Percentiles rank a stretch among this genome's conserved stretches.
Conservation (phyloP, 2,888 invertebrate species). For the Monoplex corrugatus region DNA sequence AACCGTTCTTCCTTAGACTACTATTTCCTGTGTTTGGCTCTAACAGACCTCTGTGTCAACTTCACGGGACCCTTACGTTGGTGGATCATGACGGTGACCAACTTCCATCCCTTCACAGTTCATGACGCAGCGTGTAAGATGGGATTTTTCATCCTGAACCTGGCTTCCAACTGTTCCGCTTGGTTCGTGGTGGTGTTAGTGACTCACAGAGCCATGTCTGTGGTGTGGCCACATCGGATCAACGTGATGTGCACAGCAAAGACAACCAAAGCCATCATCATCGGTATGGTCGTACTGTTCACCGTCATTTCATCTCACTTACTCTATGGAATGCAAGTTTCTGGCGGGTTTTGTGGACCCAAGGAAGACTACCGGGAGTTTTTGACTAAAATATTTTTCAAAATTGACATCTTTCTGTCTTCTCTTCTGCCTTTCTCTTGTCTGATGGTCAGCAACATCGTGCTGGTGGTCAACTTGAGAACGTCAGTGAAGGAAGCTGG, state of each 20-base stretch:
- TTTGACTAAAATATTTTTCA: not conserved
- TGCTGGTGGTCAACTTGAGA: not conserved
- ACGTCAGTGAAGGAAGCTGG: not conserved
- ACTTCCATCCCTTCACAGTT: not conserved
- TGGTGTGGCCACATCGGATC: constrained; percentile 9
- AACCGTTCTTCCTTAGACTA: not conserved
- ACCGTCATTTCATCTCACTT: not conserved
- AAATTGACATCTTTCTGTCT: not conserved
- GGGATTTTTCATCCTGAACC: not conserved
- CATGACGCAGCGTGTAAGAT: not conserved
- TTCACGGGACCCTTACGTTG: not conserved
- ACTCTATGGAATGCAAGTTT: not conserved
- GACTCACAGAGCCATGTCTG: not conserved
- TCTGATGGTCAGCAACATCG: not conserved
- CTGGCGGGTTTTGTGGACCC: not conserved
- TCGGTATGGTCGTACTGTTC: not conserved
- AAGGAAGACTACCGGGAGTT: not conserved
- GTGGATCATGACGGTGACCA: not conserved
- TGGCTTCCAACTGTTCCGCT: not conserved
- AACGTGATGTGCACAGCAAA: not conserved
- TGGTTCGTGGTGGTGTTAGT: not conserved
- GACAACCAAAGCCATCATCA: not conserved
- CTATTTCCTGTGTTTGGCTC: not conserved
- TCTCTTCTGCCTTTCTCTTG: not conserved
- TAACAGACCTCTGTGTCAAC: not conserved